Conservation (phyloP, 2,888 invertebrate species). For the Azorinus chamasolen region DNA sequence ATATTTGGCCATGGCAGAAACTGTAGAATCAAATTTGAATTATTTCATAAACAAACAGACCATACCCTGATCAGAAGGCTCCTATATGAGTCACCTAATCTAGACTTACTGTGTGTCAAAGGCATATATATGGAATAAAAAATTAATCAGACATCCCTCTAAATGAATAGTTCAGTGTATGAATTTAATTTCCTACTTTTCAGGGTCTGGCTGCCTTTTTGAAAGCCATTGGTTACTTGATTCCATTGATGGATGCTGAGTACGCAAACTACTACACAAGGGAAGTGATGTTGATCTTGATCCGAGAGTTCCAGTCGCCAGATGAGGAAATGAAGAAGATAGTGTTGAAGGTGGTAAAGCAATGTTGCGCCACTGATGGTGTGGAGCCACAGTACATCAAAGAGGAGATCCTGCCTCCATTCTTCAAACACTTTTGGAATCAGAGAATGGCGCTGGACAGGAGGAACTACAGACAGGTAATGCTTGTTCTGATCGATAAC, state of each 20-base stretch:
- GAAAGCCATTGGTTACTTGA: conserved; percentile 99
- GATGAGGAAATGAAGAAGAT: conserved; percentile 99
- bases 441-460: conserved; percentile 99
- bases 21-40: too few relatives aligned
- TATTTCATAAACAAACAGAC: too few relatives aligned
- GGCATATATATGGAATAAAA: too few relatives aligned
- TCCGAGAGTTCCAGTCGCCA: conserved; percentile 99
- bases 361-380: conserved; percentile 99
- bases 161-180: too few relatives aligned
- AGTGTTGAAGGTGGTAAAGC: conserved; percentile 99
- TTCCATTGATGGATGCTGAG: conserved; percentile 99
- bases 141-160: too few relatives aligned
- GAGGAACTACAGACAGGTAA: conserved; percentile 96
- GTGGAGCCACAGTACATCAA: conserved; percentile 99
- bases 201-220: conserved; percentile 99
- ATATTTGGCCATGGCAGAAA: too few relatives aligned
- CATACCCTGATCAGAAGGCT: too few relatives aligned
- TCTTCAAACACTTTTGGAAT: conserved; percentile 99
- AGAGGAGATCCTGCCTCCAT: conserved; percentile 99
- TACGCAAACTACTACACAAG: conserved; percentile 99
- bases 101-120: too few relatives aligned
- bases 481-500: too few relatives aligned
- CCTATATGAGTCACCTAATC: too few relatives aligned
- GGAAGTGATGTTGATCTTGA: conserved; percentile 99
- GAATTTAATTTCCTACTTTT: too few relatives aligned